phyloP scores from a whole-genome alignment of 1,140 invertebrate species.

The Orius laevigatus region DNA sequence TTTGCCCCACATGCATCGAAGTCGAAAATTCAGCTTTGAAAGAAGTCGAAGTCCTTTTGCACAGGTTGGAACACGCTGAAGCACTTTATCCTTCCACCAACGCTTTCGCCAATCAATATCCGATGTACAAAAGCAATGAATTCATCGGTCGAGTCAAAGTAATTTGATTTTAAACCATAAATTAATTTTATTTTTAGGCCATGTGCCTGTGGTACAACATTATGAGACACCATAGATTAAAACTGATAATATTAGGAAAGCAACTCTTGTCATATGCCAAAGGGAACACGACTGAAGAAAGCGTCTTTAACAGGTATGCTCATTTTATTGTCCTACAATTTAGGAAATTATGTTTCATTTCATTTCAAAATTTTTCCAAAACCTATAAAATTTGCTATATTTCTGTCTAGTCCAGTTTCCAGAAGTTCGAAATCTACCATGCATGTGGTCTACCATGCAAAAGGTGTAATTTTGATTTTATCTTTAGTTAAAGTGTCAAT shows the following conservation, averaged over 20 bases:
- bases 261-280: conserved; percentile 22
- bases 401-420: no score
- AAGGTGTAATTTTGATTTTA: no score
- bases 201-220: conserved; percentile 85
- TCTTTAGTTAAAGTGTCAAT: no score
- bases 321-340: not conserved
- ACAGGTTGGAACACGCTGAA: conserved; percentile 56
- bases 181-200: conserved; percentile 30
- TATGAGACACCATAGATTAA: conserved; percentile 63
- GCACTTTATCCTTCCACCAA: conserved; percentile 69
- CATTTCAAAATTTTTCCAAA: no score
- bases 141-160: conserved; percentile 49
- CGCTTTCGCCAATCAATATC: conserved; percentile 54
- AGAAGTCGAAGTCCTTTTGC: conserved; percentile 52
- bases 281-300: conserved; percentile 1
- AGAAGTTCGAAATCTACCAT: no score
- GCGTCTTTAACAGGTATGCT: not conserved
- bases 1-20: conserved; percentile 47
- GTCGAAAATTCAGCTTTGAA: conserved; percentile 51
- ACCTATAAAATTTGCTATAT: no score
- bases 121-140: conserved; percentile 44
- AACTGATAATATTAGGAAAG: conserved; percentile 59
- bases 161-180: not conserved
- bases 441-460: no score
- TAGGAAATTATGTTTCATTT: not conserved